Evolutionary conservation across 2,888 invertebrate genomes (phyloP).

Genomic region (Frankliniella intonsa): DNA sequence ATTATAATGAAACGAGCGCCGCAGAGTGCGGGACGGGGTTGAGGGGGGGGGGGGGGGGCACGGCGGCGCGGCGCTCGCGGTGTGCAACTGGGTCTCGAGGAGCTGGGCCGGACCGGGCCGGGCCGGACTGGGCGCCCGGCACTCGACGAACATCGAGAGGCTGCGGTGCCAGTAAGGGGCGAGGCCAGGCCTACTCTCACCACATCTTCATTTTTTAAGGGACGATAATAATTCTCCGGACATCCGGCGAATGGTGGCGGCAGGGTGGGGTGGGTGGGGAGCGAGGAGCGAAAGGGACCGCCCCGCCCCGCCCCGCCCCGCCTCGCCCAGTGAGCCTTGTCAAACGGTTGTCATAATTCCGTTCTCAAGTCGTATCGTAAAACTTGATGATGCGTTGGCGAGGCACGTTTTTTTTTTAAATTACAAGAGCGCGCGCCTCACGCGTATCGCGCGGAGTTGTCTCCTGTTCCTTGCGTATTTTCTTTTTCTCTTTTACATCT

Average conservation of each 20-base stretch:
- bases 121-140: not conserved
- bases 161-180: not conserved
- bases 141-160: not conserved
- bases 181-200: not conserved
- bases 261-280: not conserved
- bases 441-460: no score
- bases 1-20: not conserved
- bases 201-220: not conserved
- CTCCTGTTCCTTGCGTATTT: no score
- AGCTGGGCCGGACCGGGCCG: not conserved
- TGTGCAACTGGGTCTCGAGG: no score
- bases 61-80: not conserved
- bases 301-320: not conserved
- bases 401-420: not conserved
- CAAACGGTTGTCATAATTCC: slow-evolving; percentile 20
- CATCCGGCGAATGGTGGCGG: not conserved
- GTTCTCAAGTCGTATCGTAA: slow-evolving; percentile 25
- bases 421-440: not conserved
- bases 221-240: slow-evolving; percentile 14
- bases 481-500: no score
- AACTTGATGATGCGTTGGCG: slow-evolving; percentile 2
- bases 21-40: not conserved
- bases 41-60: not conserved
- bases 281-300: not conserved
- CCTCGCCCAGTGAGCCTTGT: not conserved